Conservation (phyloP, 1,140 invertebrate genomes). For the Ericerus pela region DNA sequence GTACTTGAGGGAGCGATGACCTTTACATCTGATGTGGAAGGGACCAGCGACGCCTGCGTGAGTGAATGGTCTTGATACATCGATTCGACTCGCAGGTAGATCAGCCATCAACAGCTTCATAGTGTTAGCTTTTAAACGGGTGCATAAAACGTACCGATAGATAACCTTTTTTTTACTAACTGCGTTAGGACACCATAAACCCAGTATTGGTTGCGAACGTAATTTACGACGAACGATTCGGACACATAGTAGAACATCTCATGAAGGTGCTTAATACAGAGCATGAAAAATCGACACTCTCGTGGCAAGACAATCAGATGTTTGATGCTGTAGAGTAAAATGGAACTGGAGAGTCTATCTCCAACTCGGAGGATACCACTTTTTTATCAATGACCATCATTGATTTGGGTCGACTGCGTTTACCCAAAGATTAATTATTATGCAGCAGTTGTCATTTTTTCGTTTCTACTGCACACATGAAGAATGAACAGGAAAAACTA, state of each 20-base stretch:
- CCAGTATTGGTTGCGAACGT: constrained; percentile 18
- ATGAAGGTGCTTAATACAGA: background rate
- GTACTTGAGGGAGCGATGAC: background rate
- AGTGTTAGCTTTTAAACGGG: constrained; percentile 10
- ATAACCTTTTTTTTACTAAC: constrained; percentile 18
- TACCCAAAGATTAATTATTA: too few species aligned
- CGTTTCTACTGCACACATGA: too few species aligned
- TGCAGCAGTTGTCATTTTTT: too few species aligned
- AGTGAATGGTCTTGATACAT: constrained; percentile 24
- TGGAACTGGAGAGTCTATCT: too few species aligned
- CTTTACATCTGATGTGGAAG: constrained; percentile 23
- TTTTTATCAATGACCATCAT: too few species aligned
- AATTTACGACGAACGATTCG: constrained; percentile 23
- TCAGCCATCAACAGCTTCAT: constrained; percentile 25
- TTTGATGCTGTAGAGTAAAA: too few species aligned
- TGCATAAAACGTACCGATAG: constrained; percentile 21
- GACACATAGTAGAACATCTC: background rate
- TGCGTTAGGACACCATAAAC: constrained; percentile 22
- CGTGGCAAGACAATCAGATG: too few species aligned
- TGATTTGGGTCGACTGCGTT: too few species aligned
- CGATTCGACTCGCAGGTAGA: constrained; percentile 25
- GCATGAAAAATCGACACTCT: background rate
- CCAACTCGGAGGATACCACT: too few species aligned
- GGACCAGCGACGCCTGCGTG: constrained; percentile 30
- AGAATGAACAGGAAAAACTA: too few species aligned